These are phyloP conservation scores for Chrysochloris asiatica DNA, from an alignment of 2,113 vertebrate genomes.

Conservation along the genomic window DNA sequence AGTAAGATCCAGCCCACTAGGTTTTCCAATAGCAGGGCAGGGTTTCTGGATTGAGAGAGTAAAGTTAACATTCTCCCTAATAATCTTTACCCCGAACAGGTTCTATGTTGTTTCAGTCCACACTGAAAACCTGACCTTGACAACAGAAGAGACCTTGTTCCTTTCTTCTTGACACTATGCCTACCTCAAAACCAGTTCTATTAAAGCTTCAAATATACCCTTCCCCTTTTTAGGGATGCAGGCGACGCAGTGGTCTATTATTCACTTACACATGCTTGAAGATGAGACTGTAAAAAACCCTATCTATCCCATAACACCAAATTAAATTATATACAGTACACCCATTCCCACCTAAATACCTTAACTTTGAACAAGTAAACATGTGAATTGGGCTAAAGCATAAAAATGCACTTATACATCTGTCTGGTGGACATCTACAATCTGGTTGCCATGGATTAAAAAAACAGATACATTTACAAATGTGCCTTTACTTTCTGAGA, in stretches of 20 bases:
- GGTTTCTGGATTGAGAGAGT: neutral
- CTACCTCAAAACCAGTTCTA: neutral
- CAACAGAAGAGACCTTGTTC: neutral
- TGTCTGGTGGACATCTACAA: neutral
- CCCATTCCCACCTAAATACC: neutral
- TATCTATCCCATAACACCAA: neutral
- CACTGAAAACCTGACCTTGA: neutral
- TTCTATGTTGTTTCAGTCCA: neutral
- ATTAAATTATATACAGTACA: neutral
- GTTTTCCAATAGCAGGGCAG: neutral
- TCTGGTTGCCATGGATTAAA: neutral
- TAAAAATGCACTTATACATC: neutral
- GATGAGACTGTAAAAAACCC: slow-evolving; percentile 3
- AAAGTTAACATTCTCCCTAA: slow-evolving; percentile 22
- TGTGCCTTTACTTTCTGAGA: neutral
- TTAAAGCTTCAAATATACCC: neutral
- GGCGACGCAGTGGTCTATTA: neutral
- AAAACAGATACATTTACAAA: neutral
- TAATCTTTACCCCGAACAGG: neutral
- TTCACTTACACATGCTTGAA: slow-evolving; percentile 5
- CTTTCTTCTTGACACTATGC: neutral
- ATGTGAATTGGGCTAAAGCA: neutral
- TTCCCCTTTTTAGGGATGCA: neutral
- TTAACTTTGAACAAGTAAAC: slow-evolving; percentile 16
- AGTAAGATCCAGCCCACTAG: neutral